Percentiles rank a stretch among this genome's conserved stretches.
Evolutionary conservation across 2,888 invertebrate genomes (phyloP).

Genomic region (Andrena praecox): DNA sequence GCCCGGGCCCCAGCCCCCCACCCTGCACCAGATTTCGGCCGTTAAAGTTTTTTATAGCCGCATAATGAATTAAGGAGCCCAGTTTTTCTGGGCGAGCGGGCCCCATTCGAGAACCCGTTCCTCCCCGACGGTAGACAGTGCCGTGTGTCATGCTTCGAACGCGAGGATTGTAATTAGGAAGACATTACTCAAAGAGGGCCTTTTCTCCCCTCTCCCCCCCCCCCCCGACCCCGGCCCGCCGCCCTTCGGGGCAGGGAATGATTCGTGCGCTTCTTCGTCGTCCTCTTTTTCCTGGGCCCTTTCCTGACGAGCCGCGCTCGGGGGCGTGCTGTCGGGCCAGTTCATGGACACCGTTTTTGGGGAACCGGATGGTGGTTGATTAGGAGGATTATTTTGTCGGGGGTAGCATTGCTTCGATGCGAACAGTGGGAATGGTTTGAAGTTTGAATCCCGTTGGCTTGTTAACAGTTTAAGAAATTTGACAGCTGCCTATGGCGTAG

Average conservation of each 20-base stretch:
- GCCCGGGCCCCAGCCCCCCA: slow-evolving; percentile 12
- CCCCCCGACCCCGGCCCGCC: slow-evolving; percentile 7
- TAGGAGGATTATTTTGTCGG: slow-evolving; percentile 17
- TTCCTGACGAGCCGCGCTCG: slow-evolving; percentile 30
- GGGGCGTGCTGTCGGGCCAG: slow-evolving; percentile 54
- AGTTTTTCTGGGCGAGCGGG: slow-evolving; percentile 54
- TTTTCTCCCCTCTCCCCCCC: slow-evolving; percentile 31
- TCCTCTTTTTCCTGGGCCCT: not conserved
- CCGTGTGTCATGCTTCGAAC: slow-evolving; percentile 64
- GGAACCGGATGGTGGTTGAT: slow-evolving; percentile 67
- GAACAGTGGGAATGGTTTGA: slow-evolving; percentile 21
- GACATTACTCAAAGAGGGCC: slow-evolving; percentile 77
- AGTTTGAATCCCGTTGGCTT: not conserved
- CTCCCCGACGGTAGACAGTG: slow-evolving; percentile 37
- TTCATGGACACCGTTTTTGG: slow-evolving; percentile 31
- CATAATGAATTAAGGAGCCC: slow-evolving; percentile 59
- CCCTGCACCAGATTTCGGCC: slow-evolving; percentile 54
- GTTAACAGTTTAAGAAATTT: too few relatives aligned
- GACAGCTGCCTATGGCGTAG: too few relatives aligned
- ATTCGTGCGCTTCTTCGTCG: slow-evolving; percentile 31
- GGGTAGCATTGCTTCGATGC: slow-evolving; percentile 51
- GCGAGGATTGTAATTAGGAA: slow-evolving; percentile 79
- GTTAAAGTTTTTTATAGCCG: slow-evolving; percentile 61
- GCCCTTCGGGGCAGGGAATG: slow-evolving; percentile 33
- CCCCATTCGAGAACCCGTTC: slow-evolving; percentile 61